phyloP scores from a whole-genome alignment of 2,888 invertebrate species.

The Watsonalla cultraria region DNA sequence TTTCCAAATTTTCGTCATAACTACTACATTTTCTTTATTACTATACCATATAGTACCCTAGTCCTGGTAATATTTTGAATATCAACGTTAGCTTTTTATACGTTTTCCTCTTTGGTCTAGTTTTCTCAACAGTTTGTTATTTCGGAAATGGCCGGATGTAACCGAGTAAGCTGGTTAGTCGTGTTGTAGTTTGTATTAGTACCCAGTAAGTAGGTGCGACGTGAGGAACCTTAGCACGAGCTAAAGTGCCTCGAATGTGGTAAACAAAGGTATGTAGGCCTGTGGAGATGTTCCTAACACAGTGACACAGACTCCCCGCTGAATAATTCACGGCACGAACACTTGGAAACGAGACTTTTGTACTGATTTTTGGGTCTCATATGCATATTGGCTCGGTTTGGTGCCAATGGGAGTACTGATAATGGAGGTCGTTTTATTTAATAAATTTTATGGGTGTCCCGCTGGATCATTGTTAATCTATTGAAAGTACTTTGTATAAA shows the following conservation, averaged over 20 bases:
- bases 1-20: no score
- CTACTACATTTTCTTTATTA: no score
- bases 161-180: no score
- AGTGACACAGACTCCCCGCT: neutral
- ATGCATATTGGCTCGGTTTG: neutral
- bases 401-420: neutral
- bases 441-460: no score
- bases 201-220: neutral
- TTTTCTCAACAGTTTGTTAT: no score
- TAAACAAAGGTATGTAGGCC: neutral
- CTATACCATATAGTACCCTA: no score
- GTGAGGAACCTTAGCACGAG: neutral
- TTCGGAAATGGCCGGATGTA: no score
- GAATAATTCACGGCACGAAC: neutral
- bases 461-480: no score
- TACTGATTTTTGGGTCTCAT: neutral
- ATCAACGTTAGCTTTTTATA: no score
- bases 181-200: neutral
- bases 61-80: no score
- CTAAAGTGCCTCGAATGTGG: neutral
- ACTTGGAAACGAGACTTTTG: neutral
- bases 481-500: no score
- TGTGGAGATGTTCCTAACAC: neutral
- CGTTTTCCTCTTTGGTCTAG: no score
- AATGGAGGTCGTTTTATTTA: neutral